A percentile compares a stretch with the other conserved stretches of the same genome.
Evolutionary conservation across 2,113 vertebrate species (phyloP).

Genomic region (Oreocharis arfaki): DNA sequence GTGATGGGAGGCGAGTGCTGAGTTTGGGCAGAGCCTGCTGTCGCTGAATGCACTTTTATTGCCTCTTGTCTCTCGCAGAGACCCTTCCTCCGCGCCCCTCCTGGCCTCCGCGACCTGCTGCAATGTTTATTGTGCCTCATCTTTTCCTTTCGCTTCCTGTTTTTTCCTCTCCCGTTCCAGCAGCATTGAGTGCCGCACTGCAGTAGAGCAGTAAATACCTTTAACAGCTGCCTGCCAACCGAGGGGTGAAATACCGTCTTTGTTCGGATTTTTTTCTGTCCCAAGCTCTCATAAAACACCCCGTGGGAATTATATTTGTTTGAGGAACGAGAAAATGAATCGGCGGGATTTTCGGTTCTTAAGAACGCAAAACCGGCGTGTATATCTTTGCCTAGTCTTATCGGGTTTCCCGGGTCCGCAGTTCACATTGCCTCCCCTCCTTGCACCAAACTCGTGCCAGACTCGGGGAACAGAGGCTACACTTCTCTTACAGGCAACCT

Average conservation of each 20-base stretch:
- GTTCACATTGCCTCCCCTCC: background rate
- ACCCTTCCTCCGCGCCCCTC: background rate
- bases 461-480: background rate
- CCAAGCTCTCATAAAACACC: conserved; percentile 59
- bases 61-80: background rate
- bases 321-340: background rate
- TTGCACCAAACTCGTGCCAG: background rate
- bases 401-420: background rate
- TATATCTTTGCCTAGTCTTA: background rate
- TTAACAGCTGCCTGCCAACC: conserved; percentile 98
- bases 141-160: conserved; percentile 74
- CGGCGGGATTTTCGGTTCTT: background rate
- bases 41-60: conserved; percentile 27
- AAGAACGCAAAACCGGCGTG: background rate
- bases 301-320: conserved; percentile 42
- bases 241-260: conserved; percentile 98
- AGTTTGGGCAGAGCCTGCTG: background rate
- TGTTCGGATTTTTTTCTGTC: conserved; percentile 77
- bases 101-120: conserved; percentile 7
- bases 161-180: conserved; percentile 49
- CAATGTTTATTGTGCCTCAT: conserved; percentile 60
- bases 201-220: conserved; percentile 98
- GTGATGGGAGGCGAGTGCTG: background rate
- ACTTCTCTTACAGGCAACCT: background rate
- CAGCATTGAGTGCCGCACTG: conserved; percentile 86